These are phyloP conservation scores for Hypanus sabinus DNA, from an alignment of 2,113 vertebrate genomes.

Conservation along the genomic window DNA sequence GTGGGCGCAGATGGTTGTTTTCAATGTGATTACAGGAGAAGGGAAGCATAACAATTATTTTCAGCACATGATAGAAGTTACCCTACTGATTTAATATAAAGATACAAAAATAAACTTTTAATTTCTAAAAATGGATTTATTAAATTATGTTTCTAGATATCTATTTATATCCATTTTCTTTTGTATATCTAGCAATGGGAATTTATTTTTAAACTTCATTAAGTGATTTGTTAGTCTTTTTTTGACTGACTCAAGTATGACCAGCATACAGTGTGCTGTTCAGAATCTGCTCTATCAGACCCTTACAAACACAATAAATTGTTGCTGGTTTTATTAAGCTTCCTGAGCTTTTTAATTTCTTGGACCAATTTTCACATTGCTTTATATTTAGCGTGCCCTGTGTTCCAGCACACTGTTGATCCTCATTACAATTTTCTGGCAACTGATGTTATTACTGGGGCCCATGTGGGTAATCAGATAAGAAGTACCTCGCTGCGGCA, in stretches of 20 bases:
- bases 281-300: background rate
- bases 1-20: background rate
- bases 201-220: background rate
- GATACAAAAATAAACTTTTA: background rate
- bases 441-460: constrained; percentile 27
- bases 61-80: background rate
- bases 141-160: background rate
- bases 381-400: background rate
- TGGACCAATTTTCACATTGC: background rate
- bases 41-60: background rate
- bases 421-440: constrained; percentile 5
- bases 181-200: background rate
- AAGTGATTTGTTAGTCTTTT: background rate
- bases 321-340: constrained; percentile 13
- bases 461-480: constrained; percentile 22
- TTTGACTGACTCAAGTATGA: background rate
- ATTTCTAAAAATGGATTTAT: background rate
- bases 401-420: background rate
- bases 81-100: background rate
- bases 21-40: background rate
- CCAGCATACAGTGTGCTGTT: background rate
- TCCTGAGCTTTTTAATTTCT: background rate
- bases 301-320: background rate
- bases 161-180: constrained; percentile 9
- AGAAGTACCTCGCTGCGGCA: constrained; percentile 3